Conservation (phyloP, 2,113 vertebrate genomes). For the Pristiophorus japonicus region DNA sequence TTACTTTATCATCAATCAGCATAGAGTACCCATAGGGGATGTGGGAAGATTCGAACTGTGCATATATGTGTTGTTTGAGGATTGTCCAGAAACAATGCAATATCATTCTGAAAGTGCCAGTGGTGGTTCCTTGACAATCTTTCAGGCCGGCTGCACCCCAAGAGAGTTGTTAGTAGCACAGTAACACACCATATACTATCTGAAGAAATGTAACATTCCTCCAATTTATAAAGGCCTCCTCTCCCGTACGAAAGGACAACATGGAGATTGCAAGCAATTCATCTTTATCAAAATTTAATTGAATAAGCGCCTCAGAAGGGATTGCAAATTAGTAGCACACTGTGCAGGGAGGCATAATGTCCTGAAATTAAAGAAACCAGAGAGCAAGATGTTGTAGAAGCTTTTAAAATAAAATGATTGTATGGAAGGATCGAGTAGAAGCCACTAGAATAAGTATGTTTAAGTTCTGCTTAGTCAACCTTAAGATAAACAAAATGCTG, state of each 20-base stretch:
- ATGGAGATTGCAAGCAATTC: slow-evolving; percentile 36
- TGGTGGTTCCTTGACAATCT: background rate
- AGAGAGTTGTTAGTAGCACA: background rate
- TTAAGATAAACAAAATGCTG: slow-evolving; percentile 31
- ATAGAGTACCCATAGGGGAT: background rate
- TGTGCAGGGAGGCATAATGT: slow-evolving; percentile 29
- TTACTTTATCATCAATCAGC: slow-evolving; percentile 17
- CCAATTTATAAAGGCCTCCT: slow-evolving; percentile 31
- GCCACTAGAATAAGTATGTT: background rate
- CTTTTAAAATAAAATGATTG: slow-evolving; percentile 23
- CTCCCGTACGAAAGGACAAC: slow-evolving; percentile 35
- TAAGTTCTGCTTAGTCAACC: slow-evolving; percentile 29
- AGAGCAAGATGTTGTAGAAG: slow-evolving; percentile 16
- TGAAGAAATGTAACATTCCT: background rate
- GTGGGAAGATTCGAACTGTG: background rate
- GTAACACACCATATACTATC: slow-evolving; percentile 30
- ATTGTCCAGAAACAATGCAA: background rate
- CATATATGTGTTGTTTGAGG: background rate
- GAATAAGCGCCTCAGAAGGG: slow-evolving; percentile 38
- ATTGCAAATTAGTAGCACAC: slow-evolving; percentile 36
- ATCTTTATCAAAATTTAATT: slow-evolving; percentile 41
- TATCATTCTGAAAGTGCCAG: background rate
- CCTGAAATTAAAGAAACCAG: slow-evolving; percentile 28
- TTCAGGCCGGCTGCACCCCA: background rate
- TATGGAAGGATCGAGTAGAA: background rate